These are phyloP conservation scores for Toxotes jaculatrix DNA, from an alignment of 2,113 vertebrate species.

Conservation along the genomic window DNA sequence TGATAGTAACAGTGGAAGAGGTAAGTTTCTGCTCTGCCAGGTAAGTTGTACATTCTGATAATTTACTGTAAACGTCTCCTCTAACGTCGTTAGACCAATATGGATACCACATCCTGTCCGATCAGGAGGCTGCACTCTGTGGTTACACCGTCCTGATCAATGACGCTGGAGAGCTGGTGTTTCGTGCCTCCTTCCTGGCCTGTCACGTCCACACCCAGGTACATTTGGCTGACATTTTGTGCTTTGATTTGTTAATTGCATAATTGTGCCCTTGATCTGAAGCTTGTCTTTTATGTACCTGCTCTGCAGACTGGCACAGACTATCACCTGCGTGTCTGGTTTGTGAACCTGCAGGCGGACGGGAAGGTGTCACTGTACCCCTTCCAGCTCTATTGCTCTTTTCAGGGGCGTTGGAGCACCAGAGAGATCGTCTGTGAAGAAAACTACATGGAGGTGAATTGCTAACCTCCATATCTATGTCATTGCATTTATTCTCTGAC, in stretches of 20 bases:
- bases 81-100: slow-evolving; percentile 42
- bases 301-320: slow-evolving; percentile 52
- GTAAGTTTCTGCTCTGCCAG: neutral
- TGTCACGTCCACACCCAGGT: slow-evolving; percentile 71
- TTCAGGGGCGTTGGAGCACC: slow-evolving; percentile 37
- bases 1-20: neutral
- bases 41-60: no score
- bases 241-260: neutral
- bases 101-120: slow-evolving; percentile 59
- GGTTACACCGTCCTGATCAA: slow-evolving; percentile 64
- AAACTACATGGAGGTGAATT: slow-evolving; percentile 75
- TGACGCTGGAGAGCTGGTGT: slow-evolving; percentile 62
- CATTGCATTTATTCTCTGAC: neutral
- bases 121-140: slow-evolving; percentile 57
- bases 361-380: slow-evolving; percentile 31
- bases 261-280: neutral
- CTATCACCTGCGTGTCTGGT: slow-evolving; percentile 61
- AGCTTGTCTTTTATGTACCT: neutral
- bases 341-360: slow-evolving; percentile 45
- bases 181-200: slow-evolving; percentile 73
- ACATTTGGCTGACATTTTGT: neutral
- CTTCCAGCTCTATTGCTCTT: slow-evolving; percentile 58
- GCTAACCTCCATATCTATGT: neutral
- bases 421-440: slow-evolving; percentile 72
- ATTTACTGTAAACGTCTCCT: neutral